Conservation (phyloP, 2,797 vertebrate genomes). For the Selene dorsalis region DNA sequence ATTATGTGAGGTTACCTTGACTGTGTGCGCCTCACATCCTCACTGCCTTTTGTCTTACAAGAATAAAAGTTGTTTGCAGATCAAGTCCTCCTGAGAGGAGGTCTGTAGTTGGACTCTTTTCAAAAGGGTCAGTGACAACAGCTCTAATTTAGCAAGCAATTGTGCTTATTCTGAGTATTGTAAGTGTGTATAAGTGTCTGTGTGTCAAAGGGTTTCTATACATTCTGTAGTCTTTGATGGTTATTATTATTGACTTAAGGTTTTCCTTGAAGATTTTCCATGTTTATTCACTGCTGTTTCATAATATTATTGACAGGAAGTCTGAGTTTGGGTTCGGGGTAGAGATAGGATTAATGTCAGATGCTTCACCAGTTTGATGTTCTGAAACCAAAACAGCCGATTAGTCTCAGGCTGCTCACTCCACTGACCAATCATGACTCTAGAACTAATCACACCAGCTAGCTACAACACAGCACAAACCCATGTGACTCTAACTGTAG, state of each 20-base stretch:
- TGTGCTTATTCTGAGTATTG: no score
- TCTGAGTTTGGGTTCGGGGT: constrained; percentile 9
- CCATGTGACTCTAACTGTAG: neutral
- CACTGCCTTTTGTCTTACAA: neutral
- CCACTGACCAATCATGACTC: constrained; percentile 5
- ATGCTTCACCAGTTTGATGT: constrained; percentile 25
- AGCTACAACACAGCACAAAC: neutral
- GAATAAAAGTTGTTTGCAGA: neutral
- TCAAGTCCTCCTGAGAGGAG: neutral
- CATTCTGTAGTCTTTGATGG: no score
- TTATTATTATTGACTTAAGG: neutral
- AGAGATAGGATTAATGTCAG: constrained; percentile 3
- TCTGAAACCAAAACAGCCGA: constrained; percentile 38
- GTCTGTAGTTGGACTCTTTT: neutral
- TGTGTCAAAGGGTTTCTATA: no score
- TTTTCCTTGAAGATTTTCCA: no score
- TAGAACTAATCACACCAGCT: constrained; percentile 12
- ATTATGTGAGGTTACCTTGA: no score
- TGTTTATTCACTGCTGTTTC: neutral
- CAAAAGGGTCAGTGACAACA: no score
- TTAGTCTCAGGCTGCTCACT: neutral
- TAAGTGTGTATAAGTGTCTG: no score
- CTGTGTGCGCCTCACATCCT: no score
- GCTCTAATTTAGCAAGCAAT: no score
- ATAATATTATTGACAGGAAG: neutral